A percentile compares a stretch with the other conserved stretches of the same genome.
phyloP scores from a whole-genome alignment of 2,797 vertebrate genomes.

The Spondyliosoma cantharus region DNA sequence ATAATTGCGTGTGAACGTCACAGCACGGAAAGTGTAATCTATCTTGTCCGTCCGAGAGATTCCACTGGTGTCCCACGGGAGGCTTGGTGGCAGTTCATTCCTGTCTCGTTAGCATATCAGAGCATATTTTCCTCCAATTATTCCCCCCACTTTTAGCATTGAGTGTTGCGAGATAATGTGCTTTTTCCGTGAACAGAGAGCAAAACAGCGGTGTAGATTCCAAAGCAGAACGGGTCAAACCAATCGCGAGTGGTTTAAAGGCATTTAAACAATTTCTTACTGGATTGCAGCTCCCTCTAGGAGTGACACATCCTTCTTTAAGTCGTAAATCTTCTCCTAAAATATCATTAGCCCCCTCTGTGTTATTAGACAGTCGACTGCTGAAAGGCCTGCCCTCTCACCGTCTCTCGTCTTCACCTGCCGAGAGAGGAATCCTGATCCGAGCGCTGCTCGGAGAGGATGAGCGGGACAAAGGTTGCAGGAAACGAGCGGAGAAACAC shows the following conservation, averaged over 20 bases:
- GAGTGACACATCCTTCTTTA: constrained; percentile 9
- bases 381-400: constrained; percentile 32
- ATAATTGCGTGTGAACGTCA: constrained; percentile 64
- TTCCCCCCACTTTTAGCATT: constrained; percentile 5
- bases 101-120: constrained; percentile 24
- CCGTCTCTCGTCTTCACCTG: constrained; percentile 34
- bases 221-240: constrained; percentile 39
- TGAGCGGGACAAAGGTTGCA: constrained; percentile 35
- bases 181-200: constrained; percentile 24
- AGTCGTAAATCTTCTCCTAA: constrained; percentile 44
- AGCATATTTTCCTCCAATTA: constrained; percentile 32
- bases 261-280: constrained; percentile 41
- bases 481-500: constrained; percentile 41
- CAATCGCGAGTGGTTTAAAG: constrained; percentile 38
- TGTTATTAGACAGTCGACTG: constrained; percentile 31
- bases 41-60: constrained; percentile 58
- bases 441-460: constrained; percentile 18
- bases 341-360: constrained; percentile 28
- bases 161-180: constrained; percentile 29
- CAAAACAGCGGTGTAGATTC: constrained; percentile 28
- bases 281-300: constrained; percentile 31
- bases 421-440: constrained; percentile 20
- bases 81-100: constrained; percentile 40
- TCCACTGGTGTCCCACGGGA: constrained; percentile 62
- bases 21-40: neutral